Evolutionary conservation across 2,888 invertebrate species (phyloP), one percentile per base, ranked within the genome.

Genomic region (Dioctria linearis): DNA sequence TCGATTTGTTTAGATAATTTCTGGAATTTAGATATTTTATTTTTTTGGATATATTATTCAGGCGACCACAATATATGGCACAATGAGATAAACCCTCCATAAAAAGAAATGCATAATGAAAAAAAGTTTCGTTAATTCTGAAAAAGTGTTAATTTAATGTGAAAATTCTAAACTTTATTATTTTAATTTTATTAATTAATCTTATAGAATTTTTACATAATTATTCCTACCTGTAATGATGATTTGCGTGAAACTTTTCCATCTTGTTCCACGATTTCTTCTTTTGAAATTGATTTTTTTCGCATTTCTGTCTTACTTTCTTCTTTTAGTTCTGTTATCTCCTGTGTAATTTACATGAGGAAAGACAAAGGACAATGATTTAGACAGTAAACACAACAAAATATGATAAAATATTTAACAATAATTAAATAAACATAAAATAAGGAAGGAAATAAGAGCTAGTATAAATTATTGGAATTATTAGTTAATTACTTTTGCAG

Each of bases 241-340:
- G 88, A 87, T 80, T 86, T 86, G 54, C 87, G 83, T 2, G 88
- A 85, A 8, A 85, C 79, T 78, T 86, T 85, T 8, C 84, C 84
- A 71, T 86, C 86, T 82, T 87, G 86, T 9, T 80, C 69, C 6
- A 83, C 78, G 80, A 86, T 84, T 65, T 85, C 85, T 5, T 84
- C 83, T 78, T 85, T 85, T 2, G 85, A 79, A 57, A 86, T 78
- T 6, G 88, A 88, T 80, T 83, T 83, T n/a, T 87, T 86, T 42
- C 87, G 86, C 8, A 84, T 54, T 79, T 88, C 86, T 0, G 84
- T 83, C 49, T 84, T 85, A 2, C 84, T 83, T 79, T 88, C 87
- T 71, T 88, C 86, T 66, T 87, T 85, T 11, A 85, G 76, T 3
- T 85, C 73, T 83, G 85, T 85, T 66, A 82, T 40, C 71, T 83